Percentiles rank a stretch among this genome's conserved stretches.
These are phyloP conservation scores for Conchocele bisecta DNA, from an alignment of 2,888 invertebrate genomes.

Conservation along the genomic window DNA sequence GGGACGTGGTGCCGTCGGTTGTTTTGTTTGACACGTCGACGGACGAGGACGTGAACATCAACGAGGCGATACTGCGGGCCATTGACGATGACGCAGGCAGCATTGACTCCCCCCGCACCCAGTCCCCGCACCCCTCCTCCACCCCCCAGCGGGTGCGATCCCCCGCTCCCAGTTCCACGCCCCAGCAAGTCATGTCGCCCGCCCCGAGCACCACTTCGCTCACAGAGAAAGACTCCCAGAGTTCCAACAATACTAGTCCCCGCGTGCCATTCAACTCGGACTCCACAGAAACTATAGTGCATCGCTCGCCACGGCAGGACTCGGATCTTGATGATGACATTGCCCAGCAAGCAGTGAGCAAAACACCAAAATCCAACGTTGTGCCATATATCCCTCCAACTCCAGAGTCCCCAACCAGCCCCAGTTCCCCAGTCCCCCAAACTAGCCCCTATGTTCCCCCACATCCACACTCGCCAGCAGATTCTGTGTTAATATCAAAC, in stretches of 20 bases:
- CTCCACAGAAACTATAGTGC: too few relatives aligned
- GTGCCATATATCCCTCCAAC: too few relatives aligned
- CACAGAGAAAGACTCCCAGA: neutral
- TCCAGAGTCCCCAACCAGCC: too few relatives aligned
- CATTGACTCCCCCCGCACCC: conserved; percentile 30
- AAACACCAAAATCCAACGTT: too few relatives aligned
- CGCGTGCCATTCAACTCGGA: too few relatives aligned
- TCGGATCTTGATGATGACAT: too few relatives aligned
- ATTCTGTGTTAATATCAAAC: neutral
- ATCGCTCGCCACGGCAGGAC: too few relatives aligned
- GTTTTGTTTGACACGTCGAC: conserved; percentile 70
- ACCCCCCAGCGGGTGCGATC: neutral
- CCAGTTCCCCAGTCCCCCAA: too few relatives aligned
- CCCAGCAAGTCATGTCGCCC: conserved; percentile 17
- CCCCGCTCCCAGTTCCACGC: conserved; percentile 1
- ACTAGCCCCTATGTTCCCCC: too few relatives aligned
- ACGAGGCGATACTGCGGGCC: conserved; percentile 59
- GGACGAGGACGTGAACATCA: conserved; percentile 70
- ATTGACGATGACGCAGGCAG: conserved; percentile 42
- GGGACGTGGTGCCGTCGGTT: conserved; percentile 65
- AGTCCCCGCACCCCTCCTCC: conserved; percentile 25
- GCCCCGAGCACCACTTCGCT: neutral
- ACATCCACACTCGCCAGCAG: neutral
- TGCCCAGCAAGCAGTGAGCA: too few relatives aligned
- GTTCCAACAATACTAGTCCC: neutral